Conservation (phyloP, 2,888 invertebrate species). For the Corythucha ciliata region DNA sequence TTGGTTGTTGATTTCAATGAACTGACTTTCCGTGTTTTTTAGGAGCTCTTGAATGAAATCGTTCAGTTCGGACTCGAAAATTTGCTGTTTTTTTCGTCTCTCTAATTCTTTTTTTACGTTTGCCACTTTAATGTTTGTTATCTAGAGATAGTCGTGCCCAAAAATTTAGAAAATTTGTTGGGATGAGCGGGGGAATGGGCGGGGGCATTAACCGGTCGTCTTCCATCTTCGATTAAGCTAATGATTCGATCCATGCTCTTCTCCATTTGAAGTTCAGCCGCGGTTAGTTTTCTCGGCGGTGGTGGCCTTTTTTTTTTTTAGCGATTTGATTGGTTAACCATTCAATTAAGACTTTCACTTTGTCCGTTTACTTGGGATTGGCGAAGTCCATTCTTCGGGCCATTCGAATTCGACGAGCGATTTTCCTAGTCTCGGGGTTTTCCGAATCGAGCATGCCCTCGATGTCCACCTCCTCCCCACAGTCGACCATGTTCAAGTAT, state of each 20-base stretch:
- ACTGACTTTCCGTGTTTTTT: constrained; percentile 49
- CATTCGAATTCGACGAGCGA: constrained; percentile 18
- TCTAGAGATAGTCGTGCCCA: no score
- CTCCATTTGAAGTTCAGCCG: constrained; percentile 16
- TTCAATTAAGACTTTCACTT: not conserved
- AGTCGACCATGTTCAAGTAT: no score
- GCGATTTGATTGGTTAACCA: not conserved
- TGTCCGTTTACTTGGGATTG: not conserved
- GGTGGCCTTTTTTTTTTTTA: not conserved
- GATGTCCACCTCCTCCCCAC: constrained; percentile 16
- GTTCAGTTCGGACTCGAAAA: no score
- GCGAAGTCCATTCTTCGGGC: not conserved
- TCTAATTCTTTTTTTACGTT: constrained; percentile 20
- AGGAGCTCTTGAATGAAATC: constrained; percentile 15
- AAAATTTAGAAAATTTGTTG: no score
- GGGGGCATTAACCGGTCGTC: constrained; percentile 15
- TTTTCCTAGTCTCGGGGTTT: constrained; percentile 13
- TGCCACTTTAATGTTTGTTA: constrained; percentile 55
- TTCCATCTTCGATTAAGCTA: constrained; percentile 15
- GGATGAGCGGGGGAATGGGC: no score
- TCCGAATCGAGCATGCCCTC: constrained; percentile 15
- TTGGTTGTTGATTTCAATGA: constrained; percentile 48
- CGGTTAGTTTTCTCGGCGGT: not conserved
- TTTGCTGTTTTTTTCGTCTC: no score
- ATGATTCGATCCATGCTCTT: constrained; percentile 17